Evolutionary conservation across 1,140 invertebrate genomes (phyloP), one percentile per base, ranked within the genome.

Genomic region (Eurosta solidaginis): DNA sequence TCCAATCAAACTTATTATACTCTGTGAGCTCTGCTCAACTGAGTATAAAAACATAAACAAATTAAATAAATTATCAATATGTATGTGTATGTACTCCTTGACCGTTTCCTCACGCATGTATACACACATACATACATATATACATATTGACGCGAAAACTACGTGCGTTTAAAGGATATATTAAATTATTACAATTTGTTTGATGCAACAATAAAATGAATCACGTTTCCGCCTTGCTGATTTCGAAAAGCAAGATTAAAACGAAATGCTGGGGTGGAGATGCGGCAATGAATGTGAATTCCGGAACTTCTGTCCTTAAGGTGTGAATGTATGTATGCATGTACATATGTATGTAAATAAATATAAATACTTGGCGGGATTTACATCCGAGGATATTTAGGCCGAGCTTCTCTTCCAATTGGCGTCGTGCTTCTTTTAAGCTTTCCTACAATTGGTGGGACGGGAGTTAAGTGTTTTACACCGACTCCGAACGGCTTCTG

Each of bases 281-380:
- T 33, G n/a, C n/a, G n/a, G n/a, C n/a, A n/a, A n/a, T n/a, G n/a
- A 68, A 40, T 68, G 59, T 68, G 59, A 68, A 68, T 68, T 68
- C 59, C 59, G 33, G 33, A 68, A 42, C 59, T 68, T 20, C 42
- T 33, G 33, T 77, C 49, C 47, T 47, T 47, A 49, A n/a, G n/a
- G n/a, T 7, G 22, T 9, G 44, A n/a, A 25, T n/a, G n/a, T 49
- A 14, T 52, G 49, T 25, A 54, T 25, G 22, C n/a, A 27, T 3
- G 1, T 27, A 54, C 12, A 52, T 52, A 25, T 29, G 29, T n/a
- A n/a, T n/a, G n/a, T n/a, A n/a, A n/a, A n/a, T n/a, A n/a, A n/a
- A n/a, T n/a, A n/a, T n/a, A n/a, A n/a, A n/a, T n/a, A n/a, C n/a
- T n/a, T n/a, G n/a, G n/a, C n/a, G n/a, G n/a, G n/a, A n/a, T n/a